A percentile compares a stretch with the other conserved stretches of the same genome.
phyloP scores from a whole-genome alignment of 2,797 vertebrate species.

The Anas flavirostris region DNA sequence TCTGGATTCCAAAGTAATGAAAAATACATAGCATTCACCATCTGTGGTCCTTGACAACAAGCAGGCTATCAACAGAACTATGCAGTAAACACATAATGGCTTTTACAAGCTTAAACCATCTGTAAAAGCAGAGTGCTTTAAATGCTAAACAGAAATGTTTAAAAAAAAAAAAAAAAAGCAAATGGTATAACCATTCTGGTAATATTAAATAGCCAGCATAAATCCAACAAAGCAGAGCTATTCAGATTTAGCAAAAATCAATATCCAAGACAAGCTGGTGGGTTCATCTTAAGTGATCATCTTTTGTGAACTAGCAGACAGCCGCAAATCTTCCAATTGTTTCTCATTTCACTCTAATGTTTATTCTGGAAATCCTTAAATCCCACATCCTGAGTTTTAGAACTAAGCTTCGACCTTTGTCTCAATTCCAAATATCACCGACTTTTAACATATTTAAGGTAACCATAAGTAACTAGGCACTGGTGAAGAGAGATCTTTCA shows the following conservation, averaged over 20 bases:
- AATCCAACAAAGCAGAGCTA: constrained; percentile 26
- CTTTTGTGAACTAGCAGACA: neutral
- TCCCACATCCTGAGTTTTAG: neutral
- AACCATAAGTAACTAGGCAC: neutral
- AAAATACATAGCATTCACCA: constrained; percentile 28
- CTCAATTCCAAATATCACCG: neutral
- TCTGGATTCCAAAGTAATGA: constrained; percentile 14
- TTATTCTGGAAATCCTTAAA: neutral
- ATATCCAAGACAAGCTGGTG: neutral
- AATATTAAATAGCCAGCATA: constrained; percentile 10
- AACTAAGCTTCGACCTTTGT: neutral
- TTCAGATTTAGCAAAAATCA: neutral
- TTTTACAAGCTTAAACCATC: constrained; percentile 47
- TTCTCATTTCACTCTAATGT: neutral
- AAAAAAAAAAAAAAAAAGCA: neutral
- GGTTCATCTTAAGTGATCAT: neutral
- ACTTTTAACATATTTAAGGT: neutral
- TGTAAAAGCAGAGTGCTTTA: constrained; percentile 38
- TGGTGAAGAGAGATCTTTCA: neutral
- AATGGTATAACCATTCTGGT: neutral
- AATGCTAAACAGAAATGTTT: neutral
- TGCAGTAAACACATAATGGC: constrained; percentile 41
- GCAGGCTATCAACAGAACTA: constrained; percentile 40
- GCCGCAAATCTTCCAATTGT: neutral
- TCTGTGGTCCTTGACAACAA: constrained; percentile 46